Conservation (phyloP, 2,888 invertebrate species). For the Melieria omissa region DNA sequence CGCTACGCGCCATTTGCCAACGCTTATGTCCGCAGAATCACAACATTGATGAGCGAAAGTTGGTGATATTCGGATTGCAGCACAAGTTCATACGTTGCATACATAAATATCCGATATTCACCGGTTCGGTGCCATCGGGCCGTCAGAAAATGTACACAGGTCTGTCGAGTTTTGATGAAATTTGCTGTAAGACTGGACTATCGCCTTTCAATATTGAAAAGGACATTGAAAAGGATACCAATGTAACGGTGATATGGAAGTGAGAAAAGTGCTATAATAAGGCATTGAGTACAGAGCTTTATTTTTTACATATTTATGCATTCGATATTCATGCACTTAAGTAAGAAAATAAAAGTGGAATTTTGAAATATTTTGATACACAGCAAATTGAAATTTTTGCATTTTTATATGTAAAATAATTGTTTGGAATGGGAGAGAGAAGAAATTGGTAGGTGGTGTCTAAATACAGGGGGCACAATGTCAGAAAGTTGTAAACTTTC, state of each 20-base stretch:
- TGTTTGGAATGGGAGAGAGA: too few relatives aligned
- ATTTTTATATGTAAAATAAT: too few relatives aligned
- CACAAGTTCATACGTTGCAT: constrained; percentile 72
- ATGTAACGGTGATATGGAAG: constrained; percentile 84
- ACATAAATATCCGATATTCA: constrained; percentile 70
- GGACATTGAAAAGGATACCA: constrained; percentile 85
- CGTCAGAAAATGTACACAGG: constrained; percentile 82
- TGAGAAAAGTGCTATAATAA: constrained; percentile 61
- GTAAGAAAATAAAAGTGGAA: too few relatives aligned
- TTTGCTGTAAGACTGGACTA: constrained; percentile 85
- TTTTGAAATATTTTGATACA: too few relatives aligned
- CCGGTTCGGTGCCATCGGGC: constrained; percentile 66
- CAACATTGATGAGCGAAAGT: constrained; percentile 68
- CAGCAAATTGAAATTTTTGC: too few relatives aligned
- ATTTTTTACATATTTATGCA: too few relatives aligned
- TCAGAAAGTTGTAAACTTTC: too few relatives aligned
- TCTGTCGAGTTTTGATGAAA: constrained; percentile 85
- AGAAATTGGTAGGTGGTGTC: too few relatives aligned
- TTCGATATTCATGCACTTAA: too few relatives aligned
- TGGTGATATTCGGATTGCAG: constrained; percentile 71
- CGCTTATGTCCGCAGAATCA: constrained; percentile 73
- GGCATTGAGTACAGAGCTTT: too few relatives aligned
- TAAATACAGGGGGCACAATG: too few relatives aligned
- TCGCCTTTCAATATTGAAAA: constrained; percentile 81
- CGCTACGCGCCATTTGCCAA: constrained; percentile 76